Conservation (phyloP, 53 echinoderm and acorn worm species). For the Temnopleurus reevesii region DNA sequence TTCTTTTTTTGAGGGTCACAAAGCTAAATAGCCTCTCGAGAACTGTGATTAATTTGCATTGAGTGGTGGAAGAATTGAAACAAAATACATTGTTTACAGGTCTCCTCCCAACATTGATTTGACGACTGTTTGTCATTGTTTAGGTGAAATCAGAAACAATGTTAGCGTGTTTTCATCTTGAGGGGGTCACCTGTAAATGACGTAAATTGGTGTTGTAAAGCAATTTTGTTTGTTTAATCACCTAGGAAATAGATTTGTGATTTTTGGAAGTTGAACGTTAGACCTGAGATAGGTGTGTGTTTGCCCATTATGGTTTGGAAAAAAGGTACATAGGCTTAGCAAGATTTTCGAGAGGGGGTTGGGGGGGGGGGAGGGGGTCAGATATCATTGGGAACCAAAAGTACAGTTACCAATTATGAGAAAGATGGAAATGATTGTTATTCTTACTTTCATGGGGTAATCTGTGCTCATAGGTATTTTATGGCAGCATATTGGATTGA, state of each 20-base stretch:
- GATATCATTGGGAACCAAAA: too few relatives aligned
- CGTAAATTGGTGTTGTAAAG: constrained; percentile 31
- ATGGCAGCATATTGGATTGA: too few relatives aligned
- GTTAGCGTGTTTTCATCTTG: neutral
- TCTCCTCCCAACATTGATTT: neutral
- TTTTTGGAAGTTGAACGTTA: neutral
- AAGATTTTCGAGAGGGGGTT: neutral
- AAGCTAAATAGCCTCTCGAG: too few relatives aligned
- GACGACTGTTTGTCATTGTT: neutral
- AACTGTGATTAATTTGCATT: too few relatives aligned
- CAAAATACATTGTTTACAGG: constrained; percentile 7
- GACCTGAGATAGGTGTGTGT: neutral
- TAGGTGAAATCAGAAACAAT: neutral
- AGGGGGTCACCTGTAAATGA: constrained; percentile 24
- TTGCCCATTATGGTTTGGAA: neutral
- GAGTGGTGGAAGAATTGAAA: too few relatives aligned
- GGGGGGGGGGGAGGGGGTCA: too few relatives aligned
- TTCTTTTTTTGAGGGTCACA: too few relatives aligned
- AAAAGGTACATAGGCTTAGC: too few relatives aligned
- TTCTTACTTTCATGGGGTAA: too few relatives aligned
- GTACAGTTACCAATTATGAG: too few relatives aligned
- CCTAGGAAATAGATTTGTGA: neutral
- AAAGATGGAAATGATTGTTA: too few relatives aligned
- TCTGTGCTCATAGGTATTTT: too few relatives aligned
- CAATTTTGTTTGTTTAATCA: neutral